phyloP scores from a whole-genome alignment of 2,113 vertebrate genomes.

The Saguinus midas region DNA sequence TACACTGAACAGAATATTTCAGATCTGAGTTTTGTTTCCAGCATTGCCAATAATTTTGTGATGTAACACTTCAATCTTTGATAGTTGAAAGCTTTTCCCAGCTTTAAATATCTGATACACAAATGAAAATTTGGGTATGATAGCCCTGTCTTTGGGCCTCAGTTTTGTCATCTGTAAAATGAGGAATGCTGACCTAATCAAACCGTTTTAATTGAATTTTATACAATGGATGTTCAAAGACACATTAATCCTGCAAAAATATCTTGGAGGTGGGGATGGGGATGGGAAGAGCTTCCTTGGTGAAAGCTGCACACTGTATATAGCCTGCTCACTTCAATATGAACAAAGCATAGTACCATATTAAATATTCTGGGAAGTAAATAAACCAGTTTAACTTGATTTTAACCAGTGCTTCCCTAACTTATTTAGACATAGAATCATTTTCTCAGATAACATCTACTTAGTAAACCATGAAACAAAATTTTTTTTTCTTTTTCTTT shows the following conservation, averaged over 20 bases:
- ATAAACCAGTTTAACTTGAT: conserved; percentile 38
- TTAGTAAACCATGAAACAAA: not conserved
- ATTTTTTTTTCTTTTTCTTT: not conserved
- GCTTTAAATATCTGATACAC: not conserved
- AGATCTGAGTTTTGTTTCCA: conserved; percentile 40
- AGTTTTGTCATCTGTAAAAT: conserved; percentile 42
- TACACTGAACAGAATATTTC: not conserved
- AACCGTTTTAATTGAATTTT: not conserved
- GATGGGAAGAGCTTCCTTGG: not conserved
- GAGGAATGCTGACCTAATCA: not conserved
- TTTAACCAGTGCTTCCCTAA: conserved; percentile 16
- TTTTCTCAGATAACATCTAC: conserved; percentile 32
- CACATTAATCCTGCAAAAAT: not conserved
- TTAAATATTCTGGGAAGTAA: conserved; percentile 24
- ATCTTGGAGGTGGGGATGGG: not conserved
- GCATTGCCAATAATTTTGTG: conserved; percentile 1
- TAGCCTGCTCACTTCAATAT: not conserved
- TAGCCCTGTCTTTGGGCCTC: not conserved
- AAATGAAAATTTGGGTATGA: not conserved
- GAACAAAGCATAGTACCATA: conserved; percentile 25
- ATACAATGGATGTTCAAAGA: not conserved
- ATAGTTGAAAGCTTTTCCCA: not conserved
- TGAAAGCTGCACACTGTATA: not conserved
- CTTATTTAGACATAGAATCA: not conserved
- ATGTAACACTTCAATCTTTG: conserved; percentile 26